Percentiles rank a stretch among this genome's conserved stretches.
These are phyloP conservation scores for Drosophila rellima DNA, from an alignment of 2,888 invertebrate genomes.

Conservation along the genomic window DNA sequence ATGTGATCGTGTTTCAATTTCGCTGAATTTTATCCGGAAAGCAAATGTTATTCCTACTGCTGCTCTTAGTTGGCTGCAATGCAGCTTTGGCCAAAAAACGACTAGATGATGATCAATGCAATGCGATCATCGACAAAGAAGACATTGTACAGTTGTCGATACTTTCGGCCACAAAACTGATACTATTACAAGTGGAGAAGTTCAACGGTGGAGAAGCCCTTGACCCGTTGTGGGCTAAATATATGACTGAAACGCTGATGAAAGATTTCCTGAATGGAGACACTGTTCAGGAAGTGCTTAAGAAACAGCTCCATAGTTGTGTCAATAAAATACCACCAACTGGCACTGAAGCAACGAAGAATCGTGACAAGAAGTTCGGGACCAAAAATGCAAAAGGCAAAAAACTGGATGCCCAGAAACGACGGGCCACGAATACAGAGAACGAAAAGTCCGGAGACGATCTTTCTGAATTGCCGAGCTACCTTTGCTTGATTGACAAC, in stretches of 20 bases:
- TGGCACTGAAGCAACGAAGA: background rate
- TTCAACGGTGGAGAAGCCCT: background rate
- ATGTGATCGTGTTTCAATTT: background rate
- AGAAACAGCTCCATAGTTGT: conserved; percentile 14
- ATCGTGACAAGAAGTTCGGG: background rate
- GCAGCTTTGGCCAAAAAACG: background rate
- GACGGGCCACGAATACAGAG: background rate
- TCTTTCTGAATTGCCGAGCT: background rate
- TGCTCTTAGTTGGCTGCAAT: background rate
- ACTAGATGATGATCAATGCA: background rate
- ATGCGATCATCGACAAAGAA: background rate
- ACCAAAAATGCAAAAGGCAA: background rate
- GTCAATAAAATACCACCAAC: background rate
- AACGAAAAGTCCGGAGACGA: background rate
- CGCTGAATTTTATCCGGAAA: background rate
- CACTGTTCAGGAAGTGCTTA: conserved; percentile 11
- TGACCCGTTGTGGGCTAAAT: background rate
- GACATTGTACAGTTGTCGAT: background rate
- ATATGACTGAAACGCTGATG: conserved; percentile 3
- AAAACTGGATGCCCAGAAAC: background rate
- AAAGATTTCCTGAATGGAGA: conserved; percentile 11
- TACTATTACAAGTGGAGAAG: background rate
- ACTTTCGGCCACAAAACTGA: background rate
- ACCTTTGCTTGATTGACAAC: conserved; percentile 32
- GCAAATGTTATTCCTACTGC: background rate